Conservation (phyloP, 2,113 vertebrate species). For the Abramis brama region DNA sequence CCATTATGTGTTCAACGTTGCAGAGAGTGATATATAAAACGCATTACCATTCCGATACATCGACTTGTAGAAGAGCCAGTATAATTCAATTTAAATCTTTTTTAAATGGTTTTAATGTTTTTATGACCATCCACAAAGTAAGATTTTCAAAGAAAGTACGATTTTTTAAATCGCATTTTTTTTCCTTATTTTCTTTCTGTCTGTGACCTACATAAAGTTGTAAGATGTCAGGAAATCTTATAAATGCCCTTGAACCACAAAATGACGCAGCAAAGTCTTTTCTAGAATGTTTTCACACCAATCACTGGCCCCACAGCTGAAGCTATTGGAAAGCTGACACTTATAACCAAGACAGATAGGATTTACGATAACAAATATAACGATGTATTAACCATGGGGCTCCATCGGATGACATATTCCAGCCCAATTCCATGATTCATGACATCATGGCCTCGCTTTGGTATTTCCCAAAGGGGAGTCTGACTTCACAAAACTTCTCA, state of each 20-base stretch:
- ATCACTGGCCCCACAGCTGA: conserved; percentile 3
- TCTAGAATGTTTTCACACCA: conserved; percentile 11
- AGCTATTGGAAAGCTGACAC: conserved; percentile 13
- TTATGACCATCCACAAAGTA: not conserved
- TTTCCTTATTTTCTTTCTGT: not conserved
- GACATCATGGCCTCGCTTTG: conserved; percentile 38
- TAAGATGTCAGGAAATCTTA: not conserved
- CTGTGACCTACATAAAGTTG: not conserved
- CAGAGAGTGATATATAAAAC: too few species aligned
- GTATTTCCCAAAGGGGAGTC: conserved; percentile 43
- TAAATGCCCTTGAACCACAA: not conserved
- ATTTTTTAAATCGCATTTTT: not conserved
- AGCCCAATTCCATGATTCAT: conserved; percentile 40
- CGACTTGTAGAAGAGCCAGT: too few species aligned
- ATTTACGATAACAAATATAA: conserved; percentile 34
- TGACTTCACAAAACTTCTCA: conserved; percentile 38
- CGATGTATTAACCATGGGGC: not conserved
- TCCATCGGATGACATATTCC: conserved; percentile 35
- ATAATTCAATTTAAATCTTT: too few species aligned
- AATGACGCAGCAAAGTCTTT: conserved; percentile 3
- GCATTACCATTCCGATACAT: too few species aligned
- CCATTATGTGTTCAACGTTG: too few species aligned
- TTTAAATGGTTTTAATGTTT: too few species aligned
- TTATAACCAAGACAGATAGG: conserved; percentile 36
- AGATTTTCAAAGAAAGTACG: not conserved